Evolutionary conservation across 2,888 invertebrate species (phyloP), one percentile per base, ranked within the genome.

Genomic region (Spodoptera picta): DNA sequence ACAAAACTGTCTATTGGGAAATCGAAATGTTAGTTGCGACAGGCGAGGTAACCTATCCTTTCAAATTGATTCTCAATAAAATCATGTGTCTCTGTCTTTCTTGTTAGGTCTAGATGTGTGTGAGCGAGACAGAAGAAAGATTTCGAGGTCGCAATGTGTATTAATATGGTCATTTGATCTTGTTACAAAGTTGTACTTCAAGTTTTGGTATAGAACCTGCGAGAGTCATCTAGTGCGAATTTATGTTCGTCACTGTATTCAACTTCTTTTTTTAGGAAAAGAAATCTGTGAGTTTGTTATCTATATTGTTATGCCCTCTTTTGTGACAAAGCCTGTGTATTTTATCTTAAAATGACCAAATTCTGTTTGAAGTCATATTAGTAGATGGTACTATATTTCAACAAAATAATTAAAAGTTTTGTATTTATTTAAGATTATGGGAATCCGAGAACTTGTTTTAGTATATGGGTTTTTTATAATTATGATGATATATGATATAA

Each of bases 1-100:
- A 46, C 44, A 50, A 44, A 63, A 50, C 43, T 48, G 58, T 61
- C 63, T 46, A 49, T 48, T 14, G 50, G 63, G 52, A 60, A 52
- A 53, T 48, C 50, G 19, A 60, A 71, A 69, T 69, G 48, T 56
- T 72, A 72, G 78, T 60, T 68, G 53, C 27, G 47, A 63, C 54
- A 56, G 27, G 49, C 44, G n/a, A 70, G 75, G 65, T 60, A 60
- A 56, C 65, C 61, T 62, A 36, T 63, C 47, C 46, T 31, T 57
- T 51, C 49, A 76, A 77, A 77, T 77, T 77, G 77, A 77, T 77
- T 79, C 76, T 67, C 77, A 64, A 76, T 79, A 79, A 75, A 71
- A 69, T 49, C 51, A 46, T 24, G 54, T 62, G 46, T 79, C 77
- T 66, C 69, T 68, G 52, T 77, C 64, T 63, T 27, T 19, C 45